Base-by-base conservation (phyloP, 1,140 invertebrate genomes). In the Agrypnia vestita region DNA sequence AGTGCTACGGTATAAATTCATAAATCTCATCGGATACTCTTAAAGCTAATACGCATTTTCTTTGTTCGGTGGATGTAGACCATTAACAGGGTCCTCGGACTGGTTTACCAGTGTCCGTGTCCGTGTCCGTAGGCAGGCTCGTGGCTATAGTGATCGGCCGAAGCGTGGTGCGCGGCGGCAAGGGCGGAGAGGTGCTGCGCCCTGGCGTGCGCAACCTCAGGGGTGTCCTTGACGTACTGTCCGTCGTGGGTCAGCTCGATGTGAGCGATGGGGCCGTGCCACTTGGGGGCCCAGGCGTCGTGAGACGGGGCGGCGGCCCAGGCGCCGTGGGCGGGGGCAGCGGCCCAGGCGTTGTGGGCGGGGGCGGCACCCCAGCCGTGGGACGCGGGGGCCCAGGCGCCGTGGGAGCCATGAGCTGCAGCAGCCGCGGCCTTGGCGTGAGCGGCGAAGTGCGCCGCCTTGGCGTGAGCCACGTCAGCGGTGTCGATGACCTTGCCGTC, bases 221-320 rank as follows among this genome's bases (percentile, higher is more conserved):
- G 92, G 10, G 92, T 93, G 86, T 93, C 92, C 15, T 92, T 85
- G 17, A 89, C 84, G 78, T 86, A 86, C 59, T 88, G 86, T 83
- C 88, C 88, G 71, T 89, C 88, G 7, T 86, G 85, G 47, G 86
- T 88, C n/a, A 89, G 86, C 80, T 88, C 87, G 76, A 89, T 85
- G 78, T 84, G 86, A 6, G 88, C 88, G 44, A 86, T 86, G 12
- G 86, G 82, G 53, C 86, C 87, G 46, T 87, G 84, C 84, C 88
- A 88, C 83, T 82, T 86, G n/a, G 89, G 88, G 49, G 86, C 88
- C 81, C 87, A 85, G 47, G 86, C 87, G 64, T 69, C 76, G 84
- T 88, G 86, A 87, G 76, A 87, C 84, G 80, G 10, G 9, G 77
- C 76, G 19, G 62, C 25, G 15, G 62, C 62, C 71, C 61, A 77